A percentile compares a stretch with the other conserved stretches of the same genome.
These are phyloP conservation scores for Psococerastis gibbosa DNA, from an alignment of 2,888 invertebrate species.

Conservation along the genomic window DNA sequence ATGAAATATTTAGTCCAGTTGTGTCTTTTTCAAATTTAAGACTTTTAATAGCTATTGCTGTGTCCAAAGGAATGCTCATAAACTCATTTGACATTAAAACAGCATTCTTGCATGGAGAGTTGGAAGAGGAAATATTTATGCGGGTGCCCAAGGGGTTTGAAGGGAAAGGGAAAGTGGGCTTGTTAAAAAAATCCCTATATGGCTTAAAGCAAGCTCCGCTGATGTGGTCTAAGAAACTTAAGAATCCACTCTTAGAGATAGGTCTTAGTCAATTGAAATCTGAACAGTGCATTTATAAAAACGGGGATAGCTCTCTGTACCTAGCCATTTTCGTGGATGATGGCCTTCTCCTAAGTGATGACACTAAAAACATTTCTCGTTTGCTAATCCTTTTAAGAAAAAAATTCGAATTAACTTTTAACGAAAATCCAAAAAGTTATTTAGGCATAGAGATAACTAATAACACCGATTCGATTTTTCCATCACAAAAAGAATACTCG, in stretches of 20 bases:
- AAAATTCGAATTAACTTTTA: slow-evolving; percentile 16
- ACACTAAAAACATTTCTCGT: slow-evolving; percentile 13
- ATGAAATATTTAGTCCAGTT: slow-evolving; percentile 19
- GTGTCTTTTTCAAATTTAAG: slow-evolving; percentile 18
- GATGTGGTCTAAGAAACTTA: slow-evolving; percentile 14
- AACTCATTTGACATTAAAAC: slow-evolving; percentile 16
- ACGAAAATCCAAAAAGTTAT: slow-evolving; percentile 15
- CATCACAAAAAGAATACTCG: slow-evolving; percentile 14
- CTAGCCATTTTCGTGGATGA: slow-evolving; percentile 18
- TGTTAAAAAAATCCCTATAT: slow-evolving; percentile 15
- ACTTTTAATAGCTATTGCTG: slow-evolving; percentile 17
- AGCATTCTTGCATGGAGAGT: slow-evolving; percentile 16
- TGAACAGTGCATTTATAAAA: slow-evolving; percentile 15
- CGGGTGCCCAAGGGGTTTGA: slow-evolving; percentile 15
- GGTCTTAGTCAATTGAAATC: slow-evolving; percentile 11
- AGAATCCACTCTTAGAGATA: slow-evolving; percentile 10
- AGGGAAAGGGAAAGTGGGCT: slow-evolving; percentile 9
- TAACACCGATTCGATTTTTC: slow-evolving; percentile 10
- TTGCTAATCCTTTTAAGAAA: slow-evolving; percentile 14
- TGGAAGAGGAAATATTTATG: slow-evolving; percentile 16
- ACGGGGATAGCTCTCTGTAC: slow-evolving; percentile 11
- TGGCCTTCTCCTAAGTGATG: slow-evolving; percentile 14
- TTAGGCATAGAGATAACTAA: slow-evolving; percentile 15
- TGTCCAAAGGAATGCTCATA: slow-evolving; percentile 12
- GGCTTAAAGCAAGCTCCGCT: slow-evolving; percentile 13